A percentile compares a stretch with the other conserved stretches of the same genome.
Evolutionary conservation across 2,113 vertebrate species (phyloP).

Genomic region (Centropus bengalensis): DNA sequence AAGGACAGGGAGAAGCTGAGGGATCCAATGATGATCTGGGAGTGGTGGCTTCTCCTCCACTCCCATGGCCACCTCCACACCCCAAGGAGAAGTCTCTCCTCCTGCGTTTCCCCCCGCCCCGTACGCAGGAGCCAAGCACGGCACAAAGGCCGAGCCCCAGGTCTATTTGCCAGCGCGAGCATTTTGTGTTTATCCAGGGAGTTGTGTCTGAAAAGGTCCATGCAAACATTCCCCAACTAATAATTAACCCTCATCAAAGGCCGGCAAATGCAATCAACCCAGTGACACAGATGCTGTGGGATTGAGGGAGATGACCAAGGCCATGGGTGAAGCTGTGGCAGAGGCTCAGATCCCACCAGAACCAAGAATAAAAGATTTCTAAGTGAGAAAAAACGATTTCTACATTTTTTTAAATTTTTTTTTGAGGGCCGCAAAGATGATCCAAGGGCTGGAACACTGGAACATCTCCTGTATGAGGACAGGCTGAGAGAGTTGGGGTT

Average conservation of each 20-base stretch:
- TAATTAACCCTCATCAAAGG: constrained; percentile 18
- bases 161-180: fast-evolving
- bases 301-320: not conserved
- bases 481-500: no score
- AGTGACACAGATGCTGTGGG: not conserved
- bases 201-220: not conserved
- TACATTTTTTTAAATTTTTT: not conserved
- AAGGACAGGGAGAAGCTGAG: not conserved
- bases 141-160: not conserved
- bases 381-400: not conserved
- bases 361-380: not conserved
- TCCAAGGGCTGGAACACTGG: no score
- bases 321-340: not conserved
- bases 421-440: no score
- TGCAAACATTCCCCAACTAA: not conserved
- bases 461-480: no score
- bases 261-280: not conserved
- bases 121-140: no score
- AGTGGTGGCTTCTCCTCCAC: not conserved
- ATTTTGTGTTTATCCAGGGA: fast-evolving
- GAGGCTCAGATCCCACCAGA: not conserved
- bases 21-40: fast-evolving
- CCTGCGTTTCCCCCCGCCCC: not conserved
- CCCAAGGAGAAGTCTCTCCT: not conserved
- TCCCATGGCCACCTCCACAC: fast-evolving